These are phyloP conservation scores for Picus viridis DNA, from an alignment of 2,797 vertebrate genomes.

Conservation along the genomic window DNA sequence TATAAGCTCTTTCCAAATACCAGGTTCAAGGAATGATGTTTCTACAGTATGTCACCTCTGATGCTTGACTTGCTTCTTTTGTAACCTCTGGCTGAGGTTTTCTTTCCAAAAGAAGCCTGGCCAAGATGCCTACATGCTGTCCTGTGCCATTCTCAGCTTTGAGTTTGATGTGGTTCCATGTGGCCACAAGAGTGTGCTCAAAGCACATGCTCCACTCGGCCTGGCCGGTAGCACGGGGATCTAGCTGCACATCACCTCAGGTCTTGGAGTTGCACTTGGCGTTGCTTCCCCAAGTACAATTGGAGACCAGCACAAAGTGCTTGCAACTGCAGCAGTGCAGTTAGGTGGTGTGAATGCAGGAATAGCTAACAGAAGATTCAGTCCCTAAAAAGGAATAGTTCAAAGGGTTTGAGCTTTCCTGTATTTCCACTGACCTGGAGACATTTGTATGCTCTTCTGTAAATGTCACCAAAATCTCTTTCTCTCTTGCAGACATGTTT, in stretches of 20 bases:
- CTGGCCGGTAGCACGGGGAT: rapidly evolving
- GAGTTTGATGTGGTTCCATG: background rate
- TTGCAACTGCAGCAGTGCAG: background rate
- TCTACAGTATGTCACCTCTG: background rate
- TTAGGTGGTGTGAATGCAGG: background rate
- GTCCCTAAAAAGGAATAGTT: background rate
- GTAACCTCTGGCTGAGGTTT: background rate
- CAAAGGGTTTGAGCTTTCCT: background rate
- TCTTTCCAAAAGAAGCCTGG: background rate
- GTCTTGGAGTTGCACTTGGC: background rate
- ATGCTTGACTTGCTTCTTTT: background rate
- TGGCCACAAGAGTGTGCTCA: background rate
- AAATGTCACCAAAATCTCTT: background rate
- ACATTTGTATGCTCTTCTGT: background rate
- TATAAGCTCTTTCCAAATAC: background rate
- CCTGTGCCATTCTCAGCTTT: background rate
- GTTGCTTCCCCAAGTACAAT: background rate
- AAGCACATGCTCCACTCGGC: background rate
- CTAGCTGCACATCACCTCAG: rapidly evolving
- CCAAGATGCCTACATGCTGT: background rate
- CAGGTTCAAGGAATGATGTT: background rate
- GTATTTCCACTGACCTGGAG: background rate
- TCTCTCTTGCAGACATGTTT: background rate
- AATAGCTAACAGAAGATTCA: background rate
- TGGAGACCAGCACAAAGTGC: background rate